Evolutionary conservation across 2,888 invertebrate genomes (phyloP), one percentile per base, ranked within the genome.

Genomic region (Heliconius sara): DNA sequence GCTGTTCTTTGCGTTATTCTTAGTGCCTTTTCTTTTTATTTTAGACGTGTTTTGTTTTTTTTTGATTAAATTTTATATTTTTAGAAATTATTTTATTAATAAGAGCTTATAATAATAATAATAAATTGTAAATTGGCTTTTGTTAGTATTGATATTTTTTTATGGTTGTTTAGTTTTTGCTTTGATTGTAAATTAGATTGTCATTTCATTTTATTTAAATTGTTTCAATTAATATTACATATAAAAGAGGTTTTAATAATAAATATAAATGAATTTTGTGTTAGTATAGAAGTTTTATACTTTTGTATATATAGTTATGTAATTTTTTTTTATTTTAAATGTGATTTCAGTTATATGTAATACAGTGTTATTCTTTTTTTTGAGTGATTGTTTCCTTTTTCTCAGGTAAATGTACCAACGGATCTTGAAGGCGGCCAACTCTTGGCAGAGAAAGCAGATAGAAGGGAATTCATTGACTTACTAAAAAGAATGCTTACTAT

Each of bases 401-500:
- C 80, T 82, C 87, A 95, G 95, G 99, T 99, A 12, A 99, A 99
- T 91, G 98, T 99, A 84, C 99, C 99, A 82, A 98, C 98, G n/a
- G 99, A 99, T 95, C 96, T 99, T 86, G 99, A 99, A 93, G 99
- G 99, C 43, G 98, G 99, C 82, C 99, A 99, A 91, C 95, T 99
- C 84, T 95, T 99, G 89, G 99, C 99, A 0, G 99, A 99, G 94
- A 99, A 99, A 92, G 98, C 99, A 47, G 99, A 99, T 93, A 96
- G 99, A 82, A 96, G 98, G 86, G 99, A 99, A 92, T 99, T 99
- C 90, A 99, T 99, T 85, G 99, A 99, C 95, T 96, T 99, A 87
- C 95, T 99, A 77, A 99, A 99, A 95, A 96, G 98, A 87, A 99
- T 99, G 99, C 96, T 99, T 79, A 99, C 99, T 25, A 98, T 99